Conservation (phyloP, 2,113 vertebrate species). For the Boulengeromyrus knoepffleri region DNA sequence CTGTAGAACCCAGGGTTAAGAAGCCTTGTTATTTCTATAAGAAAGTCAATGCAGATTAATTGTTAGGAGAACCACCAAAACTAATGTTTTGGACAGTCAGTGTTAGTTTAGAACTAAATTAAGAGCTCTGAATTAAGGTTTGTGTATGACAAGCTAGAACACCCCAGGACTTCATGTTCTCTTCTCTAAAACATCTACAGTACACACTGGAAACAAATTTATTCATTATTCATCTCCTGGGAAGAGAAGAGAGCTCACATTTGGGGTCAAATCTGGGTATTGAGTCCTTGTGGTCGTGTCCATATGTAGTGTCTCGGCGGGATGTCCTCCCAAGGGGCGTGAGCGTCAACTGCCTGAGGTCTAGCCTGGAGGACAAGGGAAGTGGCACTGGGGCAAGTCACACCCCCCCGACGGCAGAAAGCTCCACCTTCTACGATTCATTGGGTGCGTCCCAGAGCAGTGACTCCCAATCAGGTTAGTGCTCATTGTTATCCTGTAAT, state of each 20-base stretch:
- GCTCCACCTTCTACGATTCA: constrained; percentile 30
- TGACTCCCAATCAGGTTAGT: constrained; percentile 36
- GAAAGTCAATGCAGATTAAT: neutral
- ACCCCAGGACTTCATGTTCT: neutral
- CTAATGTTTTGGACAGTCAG: neutral
- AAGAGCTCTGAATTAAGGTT: neutral
- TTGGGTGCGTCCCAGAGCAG: constrained; percentile 32
- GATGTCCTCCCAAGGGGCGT: constrained; percentile 45
- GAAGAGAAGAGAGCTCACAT: neutral
- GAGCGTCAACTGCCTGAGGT: constrained; percentile 38
- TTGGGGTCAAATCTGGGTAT: neutral
- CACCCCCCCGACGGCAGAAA: constrained; percentile 2
- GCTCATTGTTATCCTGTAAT: constrained; percentile 18
- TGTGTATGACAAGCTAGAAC: neutral
- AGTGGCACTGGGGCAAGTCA: constrained; percentile 7
- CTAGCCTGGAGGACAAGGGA: constrained; percentile 31
- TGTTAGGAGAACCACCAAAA: neutral
- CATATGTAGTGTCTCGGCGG: constrained; percentile 42
- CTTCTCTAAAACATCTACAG: neutral
- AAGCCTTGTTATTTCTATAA: neutral
- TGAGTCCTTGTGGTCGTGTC: neutral
- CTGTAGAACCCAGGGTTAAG: neutral
- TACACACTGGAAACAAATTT: neutral
- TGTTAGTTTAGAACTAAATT: neutral
- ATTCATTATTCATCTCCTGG: neutral